Percentiles rank a stretch among this genome's conserved stretches.
Conservation (phyloP, 2,888 invertebrate genomes). For the Chrysolina haemoptera region DNA sequence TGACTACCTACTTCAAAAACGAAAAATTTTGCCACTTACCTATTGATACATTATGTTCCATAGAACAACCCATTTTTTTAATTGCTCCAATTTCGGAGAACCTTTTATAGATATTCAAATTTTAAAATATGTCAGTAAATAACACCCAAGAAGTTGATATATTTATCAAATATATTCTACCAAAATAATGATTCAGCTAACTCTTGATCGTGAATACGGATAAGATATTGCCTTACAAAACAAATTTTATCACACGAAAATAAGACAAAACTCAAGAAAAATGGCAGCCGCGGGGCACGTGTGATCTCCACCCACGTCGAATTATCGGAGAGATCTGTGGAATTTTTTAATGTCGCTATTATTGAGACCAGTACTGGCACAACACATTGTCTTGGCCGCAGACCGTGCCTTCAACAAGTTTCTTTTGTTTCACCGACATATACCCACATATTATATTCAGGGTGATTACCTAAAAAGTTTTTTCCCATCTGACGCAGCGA, state of each 20-base stretch:
- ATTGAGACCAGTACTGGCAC: constrained; percentile 52
- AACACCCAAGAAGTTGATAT: not conserved
- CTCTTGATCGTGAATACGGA: not conserved
- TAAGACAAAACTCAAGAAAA: constrained; percentile 36
- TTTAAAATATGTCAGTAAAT: not conserved
- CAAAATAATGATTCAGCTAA: not conserved
- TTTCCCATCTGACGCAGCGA: not conserved
- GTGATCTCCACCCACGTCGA: constrained; percentile 64
- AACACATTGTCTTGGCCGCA: constrained; percentile 41
- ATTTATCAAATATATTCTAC: too few relatives aligned
- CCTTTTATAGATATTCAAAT: too few relatives aligned
- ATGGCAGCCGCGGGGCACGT: constrained; percentile 58
- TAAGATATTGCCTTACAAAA: constrained; percentile 11
- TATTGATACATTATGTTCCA: too few relatives aligned
- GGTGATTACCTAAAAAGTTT: constrained; percentile 12
- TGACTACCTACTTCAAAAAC: too few relatives aligned
- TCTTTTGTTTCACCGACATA: constrained; percentile 43
- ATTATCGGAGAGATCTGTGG: constrained; percentile 64
- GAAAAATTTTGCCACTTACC: too few relatives aligned
- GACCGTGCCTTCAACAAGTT: constrained; percentile 45
- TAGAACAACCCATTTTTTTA: too few relatives aligned
- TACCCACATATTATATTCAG: constrained; percentile 24
- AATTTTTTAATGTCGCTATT: constrained; percentile 68
- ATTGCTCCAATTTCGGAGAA: too few relatives aligned
- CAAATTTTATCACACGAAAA: constrained; percentile 24